Percentiles rank a stretch among this genome's conserved stretches.
These are phyloP conservation scores for Callyntrura guangdongensis DNA, from an alignment of 2,888 invertebrate species.

Conservation along the genomic window DNA sequence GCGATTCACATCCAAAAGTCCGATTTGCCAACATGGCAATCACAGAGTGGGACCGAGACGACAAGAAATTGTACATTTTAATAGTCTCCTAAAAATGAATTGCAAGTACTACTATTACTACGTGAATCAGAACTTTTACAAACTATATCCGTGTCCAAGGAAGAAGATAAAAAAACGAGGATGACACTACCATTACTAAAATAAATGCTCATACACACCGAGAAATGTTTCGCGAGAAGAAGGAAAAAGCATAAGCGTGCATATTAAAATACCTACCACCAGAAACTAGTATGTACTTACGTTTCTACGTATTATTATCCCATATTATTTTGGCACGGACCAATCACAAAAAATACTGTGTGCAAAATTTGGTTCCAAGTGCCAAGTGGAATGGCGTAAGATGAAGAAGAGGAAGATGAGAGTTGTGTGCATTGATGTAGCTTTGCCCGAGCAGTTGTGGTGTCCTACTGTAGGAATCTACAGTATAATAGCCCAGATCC, in stretches of 20 bases:
- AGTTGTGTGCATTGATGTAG: not conserved
- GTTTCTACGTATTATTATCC: slow-evolving; percentile 39
- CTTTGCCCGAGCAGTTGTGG: too few species aligned
- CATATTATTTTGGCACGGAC: slow-evolving; percentile 62
- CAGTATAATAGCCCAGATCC: too few species aligned
- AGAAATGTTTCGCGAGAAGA: slow-evolving; percentile 13
- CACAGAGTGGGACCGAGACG: not conserved
- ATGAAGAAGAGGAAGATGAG: not conserved
- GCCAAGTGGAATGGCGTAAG: slow-evolving; percentile 58
- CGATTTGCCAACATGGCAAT: not conserved
- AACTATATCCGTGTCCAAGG: slow-evolving; percentile 14
- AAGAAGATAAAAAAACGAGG: not conserved
- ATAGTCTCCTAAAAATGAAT: slow-evolving; percentile 21
- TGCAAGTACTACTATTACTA: not conserved
- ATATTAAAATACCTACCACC: too few species aligned
- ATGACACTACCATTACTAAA: not conserved
- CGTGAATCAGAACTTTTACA: not conserved
- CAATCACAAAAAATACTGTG: slow-evolving; percentile 47
- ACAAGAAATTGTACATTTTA: slow-evolving; percentile 25
- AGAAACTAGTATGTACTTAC: not conserved
- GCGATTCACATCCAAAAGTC: too few species aligned
- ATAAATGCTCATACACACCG: not conserved
- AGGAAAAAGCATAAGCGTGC: not conserved
- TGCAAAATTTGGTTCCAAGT: slow-evolving; percentile 50
- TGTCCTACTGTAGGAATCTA: not conserved